Evolutionary conservation across 2,888 invertebrate species (phyloP).

Genomic region (Callyntrura sp.): DNA sequence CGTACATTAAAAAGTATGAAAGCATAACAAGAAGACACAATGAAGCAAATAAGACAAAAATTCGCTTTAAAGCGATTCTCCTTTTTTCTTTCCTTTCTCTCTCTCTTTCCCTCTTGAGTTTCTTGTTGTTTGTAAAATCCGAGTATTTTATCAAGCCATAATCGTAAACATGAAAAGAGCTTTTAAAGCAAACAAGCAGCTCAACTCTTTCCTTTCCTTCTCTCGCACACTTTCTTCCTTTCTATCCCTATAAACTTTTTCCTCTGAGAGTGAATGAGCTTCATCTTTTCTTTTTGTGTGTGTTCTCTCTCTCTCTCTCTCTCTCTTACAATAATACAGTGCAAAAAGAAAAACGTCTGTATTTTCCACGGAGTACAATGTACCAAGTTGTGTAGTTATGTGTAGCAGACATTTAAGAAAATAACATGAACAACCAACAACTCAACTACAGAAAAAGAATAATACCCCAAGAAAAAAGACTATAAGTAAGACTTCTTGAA

Average conservation of each 20-base stretch:
- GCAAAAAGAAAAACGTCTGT: neutral
- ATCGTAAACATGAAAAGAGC: constrained; percentile 72
- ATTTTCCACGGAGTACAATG: neutral
- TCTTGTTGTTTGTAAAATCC: constrained; percentile 53
- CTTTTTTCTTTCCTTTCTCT: constrained; percentile 9
- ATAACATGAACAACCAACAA: constrained; percentile 19
- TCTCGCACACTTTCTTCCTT: constrained; percentile 5
- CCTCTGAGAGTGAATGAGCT: constrained; percentile 11
- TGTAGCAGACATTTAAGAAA: constrained; percentile 3
- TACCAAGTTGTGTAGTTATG: neutral
- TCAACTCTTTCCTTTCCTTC: constrained; percentile 26
- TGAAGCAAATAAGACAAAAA: neutral
- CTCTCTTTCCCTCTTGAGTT: constrained; percentile 16
- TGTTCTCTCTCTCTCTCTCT: neutral
- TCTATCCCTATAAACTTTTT: neutral
- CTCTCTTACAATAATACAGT: neutral
- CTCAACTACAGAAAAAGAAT: neutral
- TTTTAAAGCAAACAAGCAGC: constrained; percentile 66
- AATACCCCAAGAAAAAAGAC: constrained; percentile 31
- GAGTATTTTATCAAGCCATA: constrained; percentile 71
- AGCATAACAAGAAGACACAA: neutral
- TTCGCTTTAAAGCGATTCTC: constrained; percentile 31
- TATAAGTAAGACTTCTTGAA: constrained; percentile 28
- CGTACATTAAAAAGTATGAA: neutral
- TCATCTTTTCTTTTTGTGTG: too few species aligned